phyloP scores from a whole-genome alignment of 2,797 vertebrate genomes.

The Bradypus variegatus region DNA sequence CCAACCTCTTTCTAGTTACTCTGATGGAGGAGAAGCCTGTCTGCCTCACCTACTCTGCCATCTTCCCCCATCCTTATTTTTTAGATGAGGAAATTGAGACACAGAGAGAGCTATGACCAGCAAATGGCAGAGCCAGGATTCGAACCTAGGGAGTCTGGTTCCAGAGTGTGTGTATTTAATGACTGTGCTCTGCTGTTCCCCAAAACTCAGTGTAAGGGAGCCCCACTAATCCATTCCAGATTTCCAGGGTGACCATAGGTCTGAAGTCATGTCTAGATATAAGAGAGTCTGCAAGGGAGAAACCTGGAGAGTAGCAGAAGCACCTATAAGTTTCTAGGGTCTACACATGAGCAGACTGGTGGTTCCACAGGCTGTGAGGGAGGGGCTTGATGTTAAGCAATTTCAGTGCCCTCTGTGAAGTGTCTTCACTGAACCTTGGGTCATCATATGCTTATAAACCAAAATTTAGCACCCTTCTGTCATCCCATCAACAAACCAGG shows the following conservation, averaged over 20 bases:
- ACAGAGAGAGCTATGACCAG: not conserved
- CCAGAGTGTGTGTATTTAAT: not conserved
- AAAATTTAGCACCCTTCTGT: not conserved
- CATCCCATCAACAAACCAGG: not conserved
- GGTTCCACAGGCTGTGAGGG: not conserved
- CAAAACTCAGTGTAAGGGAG: not conserved
- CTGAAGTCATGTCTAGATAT: not conserved
- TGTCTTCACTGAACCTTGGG: not conserved
- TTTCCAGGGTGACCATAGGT: not conserved
- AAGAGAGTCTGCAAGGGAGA: not conserved
- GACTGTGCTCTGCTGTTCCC: not conserved
- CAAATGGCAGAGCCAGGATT: not conserved
- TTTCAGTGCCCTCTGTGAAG: not conserved
- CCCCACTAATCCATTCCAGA: not conserved
- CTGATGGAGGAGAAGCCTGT: too few relatives aligned
- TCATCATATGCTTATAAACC: not conserved
- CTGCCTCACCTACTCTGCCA: too few relatives aligned
- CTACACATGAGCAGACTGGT: not conserved
- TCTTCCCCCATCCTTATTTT: conserved; percentile 1
- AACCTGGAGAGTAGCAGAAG: not conserved
- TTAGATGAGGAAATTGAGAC: not conserved
- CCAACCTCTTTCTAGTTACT: too few relatives aligned
- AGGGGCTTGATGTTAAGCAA: not conserved
- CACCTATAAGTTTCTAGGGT: not conserved
- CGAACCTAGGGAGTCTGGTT: not conserved